Evolutionary conservation across 2,113 vertebrate genomes (phyloP), one percentile per base, ranked within the genome.

Genomic region (Ceyx margarethae): DNA sequence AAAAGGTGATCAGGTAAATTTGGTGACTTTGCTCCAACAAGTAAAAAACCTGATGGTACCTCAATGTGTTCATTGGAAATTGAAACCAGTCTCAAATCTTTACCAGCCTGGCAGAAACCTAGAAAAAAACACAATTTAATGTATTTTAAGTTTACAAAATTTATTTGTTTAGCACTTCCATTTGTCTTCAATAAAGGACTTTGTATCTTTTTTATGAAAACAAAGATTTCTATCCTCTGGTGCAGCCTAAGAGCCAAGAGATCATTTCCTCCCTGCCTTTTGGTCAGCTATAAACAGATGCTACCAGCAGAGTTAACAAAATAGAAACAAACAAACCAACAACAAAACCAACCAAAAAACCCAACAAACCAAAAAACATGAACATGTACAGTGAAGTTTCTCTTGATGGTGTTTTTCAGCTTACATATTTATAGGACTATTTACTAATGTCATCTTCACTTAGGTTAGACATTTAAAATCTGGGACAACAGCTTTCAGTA

Each of bases 81-180:
- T 5, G 98, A 98, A 45, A 97, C 95, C 9, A 99, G 97, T 29
- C 99, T 98, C 91, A 99, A 96, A 95, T 99, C 99, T 95, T 98
- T 98, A 64, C 99, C 99, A 1, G 98, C 98, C 96, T 99, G 99
- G 95, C 99, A 99, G 96, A 99, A 99, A 89, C 98, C 98, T 98
- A 66, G 60, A 86, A 90, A 87, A 80, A 81, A 43, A 82, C 46
- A 60, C 20, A 87, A 87, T 6, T 45, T 11, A 71, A 35, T 0
- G 1, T 53, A 28, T 35, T 58, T 62, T 65, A 28, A 75, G 33
- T 43, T 57, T 29, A 48, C 11, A 81, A 72, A 22, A 22, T 28
- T 8, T 54, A 37, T 82, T 94, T 62, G 6, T 80, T 88, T 88
- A 64, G 56, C 56, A 26, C 14, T 84, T 22, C 37, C 31, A 58